Conservation (phyloP, 35 echinoderm and acorn worm species). For the Hemicentrotus pulcherrimus region DNA sequence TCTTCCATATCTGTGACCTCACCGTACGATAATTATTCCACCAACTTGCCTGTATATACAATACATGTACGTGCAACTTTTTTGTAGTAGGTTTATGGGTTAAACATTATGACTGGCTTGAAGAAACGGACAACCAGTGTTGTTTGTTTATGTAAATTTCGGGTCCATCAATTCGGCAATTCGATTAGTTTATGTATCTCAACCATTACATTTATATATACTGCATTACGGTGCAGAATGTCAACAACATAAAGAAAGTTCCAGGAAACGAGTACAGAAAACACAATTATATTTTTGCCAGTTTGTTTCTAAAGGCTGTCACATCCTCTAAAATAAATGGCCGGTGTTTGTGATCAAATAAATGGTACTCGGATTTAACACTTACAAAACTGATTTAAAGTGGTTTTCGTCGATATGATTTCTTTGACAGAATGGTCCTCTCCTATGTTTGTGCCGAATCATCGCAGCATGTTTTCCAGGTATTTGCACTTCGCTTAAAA, state of each 20-base stretch:
- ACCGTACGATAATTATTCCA: too few relatives aligned
- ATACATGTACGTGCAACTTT: too few relatives aligned
- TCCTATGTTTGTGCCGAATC: not conserved
- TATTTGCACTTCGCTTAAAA: conserved; percentile 2
- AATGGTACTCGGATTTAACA: not conserved
- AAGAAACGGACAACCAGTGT: too few relatives aligned
- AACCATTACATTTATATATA: too few relatives aligned
- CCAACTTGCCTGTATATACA: too few relatives aligned
- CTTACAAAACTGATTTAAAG: not conserved
- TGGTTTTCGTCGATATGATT: not conserved
- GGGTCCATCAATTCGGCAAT: too few relatives aligned
- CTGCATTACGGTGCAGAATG: too few relatives aligned
- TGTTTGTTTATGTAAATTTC: too few relatives aligned
- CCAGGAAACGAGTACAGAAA: not conserved
- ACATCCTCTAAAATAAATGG: not conserved
- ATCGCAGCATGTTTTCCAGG: not conserved
- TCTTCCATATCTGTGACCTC: too few relatives aligned
- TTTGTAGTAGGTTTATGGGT: too few relatives aligned
- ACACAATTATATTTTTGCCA: not conserved
- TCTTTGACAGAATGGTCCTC: not conserved
- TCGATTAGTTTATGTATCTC: too few relatives aligned
- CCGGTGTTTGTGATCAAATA: not conserved
- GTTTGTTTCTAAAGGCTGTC: not conserved
- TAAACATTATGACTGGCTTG: too few relatives aligned
- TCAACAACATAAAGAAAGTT: not conserved